These are phyloP conservation scores for Mylabris sibirica DNA, from an alignment of 2,888 invertebrate species.

Conservation along the genomic window DNA sequence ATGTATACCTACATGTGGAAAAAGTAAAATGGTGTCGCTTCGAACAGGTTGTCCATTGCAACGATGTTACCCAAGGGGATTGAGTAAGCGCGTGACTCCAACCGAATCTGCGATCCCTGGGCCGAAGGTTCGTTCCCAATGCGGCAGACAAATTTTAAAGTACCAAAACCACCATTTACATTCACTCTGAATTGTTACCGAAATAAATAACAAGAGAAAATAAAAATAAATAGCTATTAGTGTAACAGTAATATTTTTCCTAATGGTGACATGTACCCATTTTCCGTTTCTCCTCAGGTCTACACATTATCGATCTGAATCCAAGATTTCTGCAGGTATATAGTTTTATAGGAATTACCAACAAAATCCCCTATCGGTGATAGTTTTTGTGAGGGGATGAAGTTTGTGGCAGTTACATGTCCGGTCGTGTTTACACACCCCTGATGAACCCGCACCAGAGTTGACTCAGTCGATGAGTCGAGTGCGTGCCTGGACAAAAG, in stretches of 20 bases:
- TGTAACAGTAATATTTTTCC: not conserved
- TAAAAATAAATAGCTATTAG: not conserved
- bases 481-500: constrained; percentile 58
- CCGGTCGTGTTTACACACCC: constrained; percentile 56
- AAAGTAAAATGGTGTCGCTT: constrained; percentile 31
- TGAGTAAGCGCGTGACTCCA: constrained; percentile 44
- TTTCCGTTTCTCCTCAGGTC: not conserved
- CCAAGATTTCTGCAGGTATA: constrained; percentile 28
- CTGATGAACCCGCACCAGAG: constrained; percentile 56
- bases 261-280: not conserved
- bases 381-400: constrained; percentile 44
- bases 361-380: constrained; percentile 22
- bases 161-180: not conserved
- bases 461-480: constrained; percentile 58
- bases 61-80: constrained; percentile 44
- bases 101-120: constrained; percentile 16
- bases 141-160: constrained; percentile 19
- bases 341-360: constrained; percentile 32
- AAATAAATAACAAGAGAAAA: not conserved
- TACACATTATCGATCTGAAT: constrained; percentile 25
- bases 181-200: not conserved
- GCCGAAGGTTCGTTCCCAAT: constrained; percentile 32
- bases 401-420: constrained; percentile 53
- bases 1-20: constrained; percentile 8
- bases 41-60: constrained; percentile 50